Evolutionary conservation across 2,797 vertebrate species (phyloP).

Genomic region (Malacoctenus gilli): DNA sequence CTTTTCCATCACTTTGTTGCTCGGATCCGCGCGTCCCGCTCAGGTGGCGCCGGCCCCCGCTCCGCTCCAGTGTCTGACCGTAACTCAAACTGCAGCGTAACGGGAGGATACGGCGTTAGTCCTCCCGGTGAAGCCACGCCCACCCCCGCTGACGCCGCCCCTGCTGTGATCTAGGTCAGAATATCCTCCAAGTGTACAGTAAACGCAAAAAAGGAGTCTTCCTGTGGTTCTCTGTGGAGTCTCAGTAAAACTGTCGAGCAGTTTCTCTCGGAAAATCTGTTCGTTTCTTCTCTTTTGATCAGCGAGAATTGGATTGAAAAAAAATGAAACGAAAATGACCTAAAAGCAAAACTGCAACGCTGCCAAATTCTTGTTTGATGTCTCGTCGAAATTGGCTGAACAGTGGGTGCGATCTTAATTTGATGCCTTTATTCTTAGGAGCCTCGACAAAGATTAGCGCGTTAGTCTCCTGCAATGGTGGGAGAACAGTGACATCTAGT

Average conservation of each 20-base stretch:
- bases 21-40: conserved; percentile 4
- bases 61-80: conserved; percentile 37
- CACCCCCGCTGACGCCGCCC: conserved; percentile 66
- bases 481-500: conserved; percentile 77
- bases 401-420: conserved; percentile 26
- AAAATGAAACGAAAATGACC: no score
- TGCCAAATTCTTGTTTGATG: neutral
- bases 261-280: no score
- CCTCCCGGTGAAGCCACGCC: conserved; percentile 64
- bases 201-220: neutral
- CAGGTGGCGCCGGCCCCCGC: conserved; percentile 12
- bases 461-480: neutral
- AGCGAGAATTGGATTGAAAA: neutral
- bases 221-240: neutral
- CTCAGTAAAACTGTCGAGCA: neutral
- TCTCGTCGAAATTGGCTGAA: conserved; percentile 20
- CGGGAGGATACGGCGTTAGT: conserved; percentile 41
- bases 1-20: conserved; percentile 57
- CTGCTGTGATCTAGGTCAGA: conserved; percentile 48
- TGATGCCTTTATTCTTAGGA: conserved; percentile 38
- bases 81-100: conserved; percentile 55
- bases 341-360: neutral
- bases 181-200: neutral
- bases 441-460: conserved; percentile 4
- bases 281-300: conserved; percentile 1